Base-by-base conservation (phyloP, 2,888 invertebrate genomes). In the Neuroscelio doddi region DNA sequence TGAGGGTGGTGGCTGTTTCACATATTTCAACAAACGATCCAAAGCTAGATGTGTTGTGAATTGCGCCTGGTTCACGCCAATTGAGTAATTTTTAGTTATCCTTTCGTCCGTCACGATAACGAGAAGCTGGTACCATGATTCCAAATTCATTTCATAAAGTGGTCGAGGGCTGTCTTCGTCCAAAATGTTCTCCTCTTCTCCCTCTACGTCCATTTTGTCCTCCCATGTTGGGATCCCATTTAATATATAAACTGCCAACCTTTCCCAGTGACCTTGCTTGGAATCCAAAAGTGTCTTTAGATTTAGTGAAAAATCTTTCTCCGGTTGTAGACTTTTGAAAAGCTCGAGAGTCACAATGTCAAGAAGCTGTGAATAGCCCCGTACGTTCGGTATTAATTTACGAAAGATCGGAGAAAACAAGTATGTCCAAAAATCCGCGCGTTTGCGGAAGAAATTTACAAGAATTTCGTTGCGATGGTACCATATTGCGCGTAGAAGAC, bases 401-500 rank as follows among this genome's bases (percentile, higher is more conserved):
- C 80, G 73, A 50, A 83, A 83, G 0, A 85, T 61, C 0, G 85
- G 85, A 0, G 82, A 77, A 3, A 84, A 77, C 0, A 85, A 64
- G 26, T 84, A 80, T 9, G 76, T 82, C 85, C 85, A 85, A 42
- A 85, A 85, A 21, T 82, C 77, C 0, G 80, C 74, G 15, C 80
- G 75, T 51, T 81, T 83, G 0, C 85, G 78, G 10, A 85, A 83
- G 42, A 81, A 84, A 51, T 80, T 84, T 0, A 85, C 83, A 1
- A 85, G 79, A 38, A 84, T 83, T 26, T 83, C 84, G 17, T 84
- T 85, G 4, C 80, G 79, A 36, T 83, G 80, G 55, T 82, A 83
- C 85, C 85, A 85, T 78, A 85, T 83, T 0, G 85, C 84, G 14
- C 83, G 78, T 1, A 85, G 51, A 0, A 85, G 65, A 8, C 80